A percentile compares a stretch with the other conserved stretches of the same genome.
phyloP scores from a whole-genome alignment of 2,797 vertebrate species.

The Paguma larvata region DNA sequence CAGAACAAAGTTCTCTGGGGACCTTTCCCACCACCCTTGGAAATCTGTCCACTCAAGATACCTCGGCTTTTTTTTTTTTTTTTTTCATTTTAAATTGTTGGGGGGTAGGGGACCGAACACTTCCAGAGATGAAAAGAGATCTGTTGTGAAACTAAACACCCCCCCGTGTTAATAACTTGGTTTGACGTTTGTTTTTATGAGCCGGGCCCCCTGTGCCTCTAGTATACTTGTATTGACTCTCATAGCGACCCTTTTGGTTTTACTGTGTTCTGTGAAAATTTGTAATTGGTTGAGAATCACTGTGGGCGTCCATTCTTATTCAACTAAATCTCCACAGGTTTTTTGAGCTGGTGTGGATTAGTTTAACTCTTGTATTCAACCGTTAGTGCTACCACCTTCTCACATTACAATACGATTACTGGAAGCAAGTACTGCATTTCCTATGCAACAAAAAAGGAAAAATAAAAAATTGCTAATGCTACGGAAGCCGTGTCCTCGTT shows the following conservation, averaged over 20 bases:
- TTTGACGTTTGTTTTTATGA: conserved; percentile 89
- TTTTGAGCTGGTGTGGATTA: conserved; percentile 95
- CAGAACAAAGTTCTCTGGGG: conserved; percentile 70
- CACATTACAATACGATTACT: conserved; percentile 97
- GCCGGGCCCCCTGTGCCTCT: conserved; percentile 92
- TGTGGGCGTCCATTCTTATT: conserved; percentile 94
- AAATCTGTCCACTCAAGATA: conserved; percentile 77
- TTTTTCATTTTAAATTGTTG: conserved; percentile 75
- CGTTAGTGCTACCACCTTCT: conserved; percentile 96
- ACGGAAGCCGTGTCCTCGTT: conserved; percentile 85
- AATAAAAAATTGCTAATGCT: conserved; percentile 99
- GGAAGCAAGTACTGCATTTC: conserved; percentile 99
- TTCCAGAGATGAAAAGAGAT: conserved; percentile 83
- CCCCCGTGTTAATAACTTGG: conserved; percentile 90
- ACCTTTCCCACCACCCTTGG: conserved; percentile 63
- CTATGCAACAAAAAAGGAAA: conserved; percentile 98
- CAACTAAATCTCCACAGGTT: conserved; percentile 93
- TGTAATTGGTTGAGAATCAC: conserved; percentile 95
- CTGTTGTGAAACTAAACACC: conserved; percentile 83
- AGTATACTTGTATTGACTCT: conserved; percentile 94
- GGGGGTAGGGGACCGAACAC: conserved; percentile 67
- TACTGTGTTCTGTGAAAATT: conserved; percentile 93
- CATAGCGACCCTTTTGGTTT: conserved; percentile 93
- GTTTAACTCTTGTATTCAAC: conserved; percentile 94
- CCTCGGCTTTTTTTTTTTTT: conserved; percentile 72